Conservation (phyloP, 1,140 invertebrate genomes). For the Macrobrachium rosenbergii region DNA sequence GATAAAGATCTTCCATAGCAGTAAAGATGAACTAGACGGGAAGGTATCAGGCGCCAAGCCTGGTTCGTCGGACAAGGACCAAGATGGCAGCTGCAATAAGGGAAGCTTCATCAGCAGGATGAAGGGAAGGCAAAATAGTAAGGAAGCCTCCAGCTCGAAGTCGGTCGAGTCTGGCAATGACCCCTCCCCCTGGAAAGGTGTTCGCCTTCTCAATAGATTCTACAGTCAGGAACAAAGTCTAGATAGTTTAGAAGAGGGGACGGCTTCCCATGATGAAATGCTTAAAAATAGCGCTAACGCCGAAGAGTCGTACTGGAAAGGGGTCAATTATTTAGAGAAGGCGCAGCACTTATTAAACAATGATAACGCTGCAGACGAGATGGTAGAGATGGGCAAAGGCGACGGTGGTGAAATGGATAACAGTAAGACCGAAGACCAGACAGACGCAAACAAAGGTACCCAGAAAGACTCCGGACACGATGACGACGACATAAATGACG, state of each 20-base stretch:
- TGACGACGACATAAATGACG: no score
- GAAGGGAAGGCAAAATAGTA: constrained; percentile 36
- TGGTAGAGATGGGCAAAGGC: not conserved
- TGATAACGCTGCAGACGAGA: not conserved
- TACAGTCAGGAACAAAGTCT: no score
- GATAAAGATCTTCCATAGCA: constrained; percentile 8
- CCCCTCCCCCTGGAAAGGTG: constrained; percentile 31
- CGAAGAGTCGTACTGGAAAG: constrained; percentile 11
- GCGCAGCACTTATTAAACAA: constrained; percentile 23
- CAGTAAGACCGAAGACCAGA: no score
- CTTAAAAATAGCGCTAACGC: not conserved
- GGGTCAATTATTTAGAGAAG: not conserved
- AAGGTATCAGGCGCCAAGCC: not conserved
- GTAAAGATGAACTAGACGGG: constrained; percentile 18
- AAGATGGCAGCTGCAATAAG: not conserved
- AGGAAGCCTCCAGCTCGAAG: constrained; percentile 19
- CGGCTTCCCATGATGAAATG: no score
- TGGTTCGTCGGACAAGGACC: not conserved
- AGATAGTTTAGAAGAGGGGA: no score
- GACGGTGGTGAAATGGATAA: no score
- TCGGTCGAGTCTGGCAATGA: not conserved
- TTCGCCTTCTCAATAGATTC: constrained; percentile 14
- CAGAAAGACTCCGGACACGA: not conserved
- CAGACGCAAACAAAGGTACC: not conserved
- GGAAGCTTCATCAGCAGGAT: constrained; percentile 10